phyloP scores from a whole-genome alignment of 37 sponge, comb jelly and placozoan species.

The Spongilla lacustris region DNA sequence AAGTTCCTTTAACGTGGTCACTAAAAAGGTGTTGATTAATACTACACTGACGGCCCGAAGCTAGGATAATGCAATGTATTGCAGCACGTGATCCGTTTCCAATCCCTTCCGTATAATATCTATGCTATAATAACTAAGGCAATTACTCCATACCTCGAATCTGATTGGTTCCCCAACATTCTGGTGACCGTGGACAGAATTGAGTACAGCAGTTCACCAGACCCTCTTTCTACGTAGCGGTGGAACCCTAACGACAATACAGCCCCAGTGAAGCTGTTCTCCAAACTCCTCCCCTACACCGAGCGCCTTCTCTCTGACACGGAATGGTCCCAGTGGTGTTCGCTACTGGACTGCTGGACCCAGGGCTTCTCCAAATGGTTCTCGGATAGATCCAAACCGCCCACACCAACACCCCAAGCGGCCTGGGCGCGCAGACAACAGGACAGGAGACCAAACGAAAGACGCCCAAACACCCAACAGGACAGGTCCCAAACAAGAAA shows the following conservation, averaged over 20 bases:
- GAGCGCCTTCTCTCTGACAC: slow-evolving; percentile 1
- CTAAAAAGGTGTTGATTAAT: too few species aligned
- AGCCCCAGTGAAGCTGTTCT: slow-evolving; percentile 1
- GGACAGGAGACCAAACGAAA: slow-evolving; percentile 1
- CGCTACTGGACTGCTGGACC: slow-evolving; percentile 1
- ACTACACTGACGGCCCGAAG: too few species aligned
- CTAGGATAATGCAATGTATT: too few species aligned
- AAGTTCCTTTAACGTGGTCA: too few species aligned
- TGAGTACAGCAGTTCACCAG: too few species aligned
- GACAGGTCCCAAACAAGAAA: slow-evolving; percentile 1
- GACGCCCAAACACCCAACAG: slow-evolving; percentile 1
- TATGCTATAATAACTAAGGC: too few species aligned
- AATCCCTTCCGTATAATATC: too few species aligned
- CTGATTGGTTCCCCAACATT: too few species aligned
- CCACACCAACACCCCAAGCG: slow-evolving; percentile 1
- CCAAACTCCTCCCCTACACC: slow-evolving; percentile 1
- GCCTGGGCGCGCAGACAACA: slow-evolving; percentile 1
- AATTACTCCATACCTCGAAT: too few species aligned
- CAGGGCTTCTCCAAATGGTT: slow-evolving; percentile 1
- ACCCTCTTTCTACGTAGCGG: too few species aligned
- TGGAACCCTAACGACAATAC: slow-evolving; percentile 1
- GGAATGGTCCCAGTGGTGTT: slow-evolving; percentile 1
- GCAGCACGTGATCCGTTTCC: too few species aligned
- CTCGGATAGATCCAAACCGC: slow-evolving; percentile 1
- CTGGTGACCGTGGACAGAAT: too few species aligned